Evolutionary conservation across 2,888 invertebrate species (phyloP).

Genomic region (Tinea trinotella): DNA sequence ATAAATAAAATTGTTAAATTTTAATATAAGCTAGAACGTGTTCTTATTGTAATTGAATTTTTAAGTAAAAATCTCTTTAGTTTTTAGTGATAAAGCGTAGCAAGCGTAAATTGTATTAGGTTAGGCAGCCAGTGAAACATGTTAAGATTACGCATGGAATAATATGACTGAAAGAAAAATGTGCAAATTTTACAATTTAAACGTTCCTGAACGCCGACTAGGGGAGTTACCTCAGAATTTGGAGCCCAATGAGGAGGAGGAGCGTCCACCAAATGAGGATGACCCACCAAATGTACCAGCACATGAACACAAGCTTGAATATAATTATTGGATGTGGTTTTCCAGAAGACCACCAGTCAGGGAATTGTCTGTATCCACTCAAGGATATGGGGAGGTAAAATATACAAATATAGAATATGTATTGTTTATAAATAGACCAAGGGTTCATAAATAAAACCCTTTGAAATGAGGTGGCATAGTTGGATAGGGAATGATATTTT

Average conservation of each 20-base stretch:
- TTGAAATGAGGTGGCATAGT: no score
- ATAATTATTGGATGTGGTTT: conserved; percentile 95
- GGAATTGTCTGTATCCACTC: conserved; percentile 53
- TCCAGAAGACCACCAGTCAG: conserved; percentile 69
- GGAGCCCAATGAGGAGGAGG: conserved; percentile 46
- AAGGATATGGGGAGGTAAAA: conserved; percentile 66
- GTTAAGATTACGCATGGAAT: conserved; percentile 57
- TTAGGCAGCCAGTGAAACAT: conserved; percentile 70
- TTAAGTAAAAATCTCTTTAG: conserved; percentile 5
- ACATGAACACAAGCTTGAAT: conserved; percentile 93
- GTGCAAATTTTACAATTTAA: conserved; percentile 72
- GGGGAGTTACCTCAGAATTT: conserved; percentile 51
- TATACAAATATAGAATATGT: no score
- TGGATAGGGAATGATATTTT: no score
- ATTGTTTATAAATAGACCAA: no score
- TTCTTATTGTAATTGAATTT: neutral
- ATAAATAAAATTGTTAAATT: conserved; percentile 11
- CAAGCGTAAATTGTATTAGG: conserved; percentile 62
- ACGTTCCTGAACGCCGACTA: conserved; percentile 66
- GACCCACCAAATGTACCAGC: conserved; percentile 81
- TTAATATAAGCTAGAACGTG: neutral
- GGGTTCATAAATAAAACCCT: no score
- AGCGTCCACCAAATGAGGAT: conserved; percentile 32
- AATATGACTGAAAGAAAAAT: conserved; percentile 72
- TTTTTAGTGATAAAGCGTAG: conserved; percentile 12